Percentiles rank a stretch among this genome's conserved stretches.
Conservation (phyloP, 1,140 invertebrate genomes). For the Drosophila nannoptera region DNA sequence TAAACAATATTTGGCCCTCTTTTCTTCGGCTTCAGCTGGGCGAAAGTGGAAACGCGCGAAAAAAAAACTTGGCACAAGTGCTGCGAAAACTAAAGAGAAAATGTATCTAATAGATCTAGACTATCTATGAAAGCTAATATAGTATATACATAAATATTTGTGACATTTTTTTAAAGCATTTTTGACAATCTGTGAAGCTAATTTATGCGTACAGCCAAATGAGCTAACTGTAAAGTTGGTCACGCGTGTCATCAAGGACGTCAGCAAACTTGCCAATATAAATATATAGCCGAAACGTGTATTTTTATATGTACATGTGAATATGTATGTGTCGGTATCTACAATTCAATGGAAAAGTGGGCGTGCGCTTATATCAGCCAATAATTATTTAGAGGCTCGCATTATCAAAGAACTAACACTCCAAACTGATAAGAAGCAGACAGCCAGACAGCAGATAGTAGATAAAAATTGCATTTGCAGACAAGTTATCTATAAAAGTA, state of each 20-base stretch:
- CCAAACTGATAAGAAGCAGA: slow-evolving; percentile 15
- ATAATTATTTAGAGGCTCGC: slow-evolving; percentile 20
- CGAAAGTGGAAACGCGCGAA: slow-evolving; percentile 26
- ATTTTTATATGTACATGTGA: not conserved
- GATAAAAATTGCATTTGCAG: not conserved
- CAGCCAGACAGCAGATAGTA: slow-evolving; percentile 1
- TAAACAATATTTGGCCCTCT: slow-evolving; percentile 14
- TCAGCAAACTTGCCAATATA: not conserved
- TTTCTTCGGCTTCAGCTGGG: not conserved
- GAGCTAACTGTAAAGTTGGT: not conserved
- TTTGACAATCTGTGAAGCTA: not conserved
- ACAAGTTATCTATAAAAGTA: not conserved
- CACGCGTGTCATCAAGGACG: not conserved
- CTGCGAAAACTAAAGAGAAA: slow-evolving; percentile 1
- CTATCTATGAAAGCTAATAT: slow-evolving; percentile 1
- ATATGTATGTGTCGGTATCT: not conserved
- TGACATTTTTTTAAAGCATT: not conserved
- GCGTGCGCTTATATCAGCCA: slow-evolving; percentile 1
- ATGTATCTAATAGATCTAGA: slow-evolving; percentile 1
- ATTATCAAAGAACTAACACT: slow-evolving; percentile 39
- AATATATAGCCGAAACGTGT: not conserved
- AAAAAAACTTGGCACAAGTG: slow-evolving; percentile 37
- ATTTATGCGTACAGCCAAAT: not conserved
- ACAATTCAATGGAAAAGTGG: slow-evolving; percentile 9
- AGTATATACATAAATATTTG: not conserved